Evolutionary conservation across 2,113 vertebrate species (phyloP).

Genomic region (Halichoerus grypus): DNA sequence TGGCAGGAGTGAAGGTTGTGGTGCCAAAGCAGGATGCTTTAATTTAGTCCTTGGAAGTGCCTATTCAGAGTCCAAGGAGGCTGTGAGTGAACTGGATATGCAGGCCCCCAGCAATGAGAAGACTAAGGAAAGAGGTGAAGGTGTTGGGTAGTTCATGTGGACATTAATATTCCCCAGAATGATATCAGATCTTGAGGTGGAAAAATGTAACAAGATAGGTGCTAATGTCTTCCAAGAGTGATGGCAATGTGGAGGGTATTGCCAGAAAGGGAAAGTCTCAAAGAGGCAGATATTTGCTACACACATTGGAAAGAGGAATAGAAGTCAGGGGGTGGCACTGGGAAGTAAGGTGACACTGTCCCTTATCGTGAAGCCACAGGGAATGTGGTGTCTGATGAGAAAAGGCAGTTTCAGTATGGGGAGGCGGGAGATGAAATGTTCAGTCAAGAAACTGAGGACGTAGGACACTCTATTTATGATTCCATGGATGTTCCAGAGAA

Average conservation of each 20-base stretch:
- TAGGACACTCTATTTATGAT: conserved; percentile 8
- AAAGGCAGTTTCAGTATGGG: not conserved
- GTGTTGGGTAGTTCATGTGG: not conserved
- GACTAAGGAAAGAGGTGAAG: not conserved
- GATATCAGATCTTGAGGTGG: not conserved
- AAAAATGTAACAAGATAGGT: not conserved
- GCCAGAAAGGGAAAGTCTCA: not conserved
- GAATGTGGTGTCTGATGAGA: not conserved
- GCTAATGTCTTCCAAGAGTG: not conserved
- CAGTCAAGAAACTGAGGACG: not conserved
- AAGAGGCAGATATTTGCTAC: not conserved
- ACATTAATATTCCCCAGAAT: not conserved
- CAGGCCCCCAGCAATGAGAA: not conserved
- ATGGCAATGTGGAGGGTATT: not conserved
- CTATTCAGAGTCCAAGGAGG: not conserved
- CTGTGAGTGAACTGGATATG: not conserved
- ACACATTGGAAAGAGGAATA: not conserved
- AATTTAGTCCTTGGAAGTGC: not conserved
- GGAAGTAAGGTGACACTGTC: not conserved
- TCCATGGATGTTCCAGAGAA: not conserved
- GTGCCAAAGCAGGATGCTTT: not conserved
- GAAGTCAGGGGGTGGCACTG: not conserved
- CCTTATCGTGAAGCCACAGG: not conserved
- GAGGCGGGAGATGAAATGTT: not conserved
- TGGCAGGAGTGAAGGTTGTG: not conserved